These are phyloP conservation scores for Sternarchorhynchus goeldii DNA, from an alignment of 2,797 vertebrate genomes.

Conservation along the genomic window DNA sequence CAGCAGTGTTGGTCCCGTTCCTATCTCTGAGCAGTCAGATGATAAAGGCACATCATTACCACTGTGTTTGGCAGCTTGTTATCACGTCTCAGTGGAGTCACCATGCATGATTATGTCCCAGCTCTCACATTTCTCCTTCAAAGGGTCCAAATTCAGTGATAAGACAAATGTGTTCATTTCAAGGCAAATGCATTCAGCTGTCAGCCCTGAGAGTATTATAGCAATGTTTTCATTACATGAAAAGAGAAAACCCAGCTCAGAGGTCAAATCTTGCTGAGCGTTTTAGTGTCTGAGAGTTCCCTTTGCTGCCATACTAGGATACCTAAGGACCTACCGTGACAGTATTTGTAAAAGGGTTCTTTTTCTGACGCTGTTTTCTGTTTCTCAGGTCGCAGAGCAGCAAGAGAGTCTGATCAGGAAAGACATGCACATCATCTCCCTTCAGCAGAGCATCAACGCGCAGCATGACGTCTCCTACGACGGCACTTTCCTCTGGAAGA, in stretches of 20 bases:
- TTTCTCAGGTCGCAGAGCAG: slow-evolving; percentile 73
- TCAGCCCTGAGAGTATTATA: not conserved
- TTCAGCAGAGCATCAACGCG: slow-evolving; percentile 74
- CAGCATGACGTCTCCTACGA: slow-evolving; percentile 80
- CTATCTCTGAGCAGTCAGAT: slow-evolving; percentile 18
- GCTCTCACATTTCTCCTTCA: not conserved
- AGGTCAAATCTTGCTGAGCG: not conserved
- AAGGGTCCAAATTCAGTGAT: not conserved
- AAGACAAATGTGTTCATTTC: not conserved
- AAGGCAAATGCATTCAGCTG: too few species aligned
- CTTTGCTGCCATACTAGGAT: not conserved
- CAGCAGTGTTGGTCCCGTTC: slow-evolving; percentile 1
- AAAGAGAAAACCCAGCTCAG: not conserved
- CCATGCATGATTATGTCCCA: slow-evolving; percentile 12
- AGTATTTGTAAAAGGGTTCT: not conserved
- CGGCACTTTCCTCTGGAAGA: slow-evolving; percentile 83
- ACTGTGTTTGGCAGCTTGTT: slow-evolving; percentile 8
- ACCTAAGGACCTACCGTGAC: not conserved
- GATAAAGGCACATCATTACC: slow-evolving; percentile 34
- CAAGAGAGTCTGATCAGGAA: slow-evolving; percentile 77
- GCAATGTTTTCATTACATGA: not conserved
- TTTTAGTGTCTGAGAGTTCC: not conserved
- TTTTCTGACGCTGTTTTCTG: slow-evolving; percentile 19
- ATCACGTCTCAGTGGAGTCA: not conserved
- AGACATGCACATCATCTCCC: slow-evolving; percentile 70